phyloP scores from a whole-genome alignment of 2,888 invertebrate genomes.

The Pyrocoelia pectoralis region DNA sequence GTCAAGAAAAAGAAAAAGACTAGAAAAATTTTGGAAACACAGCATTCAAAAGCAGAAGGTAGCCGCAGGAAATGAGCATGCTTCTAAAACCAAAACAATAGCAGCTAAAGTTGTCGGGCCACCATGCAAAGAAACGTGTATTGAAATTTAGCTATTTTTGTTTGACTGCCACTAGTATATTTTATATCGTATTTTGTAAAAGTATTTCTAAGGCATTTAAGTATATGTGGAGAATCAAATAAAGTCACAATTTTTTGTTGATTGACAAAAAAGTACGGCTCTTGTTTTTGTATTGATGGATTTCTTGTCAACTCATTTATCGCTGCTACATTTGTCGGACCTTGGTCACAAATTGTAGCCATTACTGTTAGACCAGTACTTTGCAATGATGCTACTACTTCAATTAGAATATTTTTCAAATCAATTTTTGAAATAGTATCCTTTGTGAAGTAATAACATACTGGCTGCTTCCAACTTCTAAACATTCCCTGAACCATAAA shows the following conservation, averaged over 20 bases:
- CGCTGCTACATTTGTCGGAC: not conserved
- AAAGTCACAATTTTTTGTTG: slow-evolving; percentile 1
- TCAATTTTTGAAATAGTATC: not conserved
- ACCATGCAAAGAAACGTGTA: not conserved
- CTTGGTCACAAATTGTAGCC: too few species aligned
- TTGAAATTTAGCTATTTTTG: too few species aligned
- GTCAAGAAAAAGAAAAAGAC: too few species aligned
- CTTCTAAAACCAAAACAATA: too few species aligned
- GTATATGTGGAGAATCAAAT: slow-evolving; percentile 3
- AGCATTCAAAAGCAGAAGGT: too few species aligned
- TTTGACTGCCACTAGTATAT: not conserved
- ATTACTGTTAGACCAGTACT: not conserved
- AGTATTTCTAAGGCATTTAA: not conserved
- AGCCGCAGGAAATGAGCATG: too few species aligned
- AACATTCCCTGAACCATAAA: slow-evolving; percentile 14
- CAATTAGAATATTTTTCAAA: not conserved
- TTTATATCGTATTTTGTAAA: not conserved
- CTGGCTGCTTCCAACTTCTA: slow-evolving; percentile 4
- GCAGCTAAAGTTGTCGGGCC: too few species aligned
- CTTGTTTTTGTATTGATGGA: too few species aligned
- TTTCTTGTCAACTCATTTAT: not conserved
- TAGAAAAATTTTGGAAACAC: too few species aligned
- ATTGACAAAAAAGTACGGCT: not conserved
- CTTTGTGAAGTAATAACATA: slow-evolving; percentile 3
- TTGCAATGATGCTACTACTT: not conserved